phyloP scores from a whole-genome alignment of 2,888 invertebrate species.

The Dione juno region DNA sequence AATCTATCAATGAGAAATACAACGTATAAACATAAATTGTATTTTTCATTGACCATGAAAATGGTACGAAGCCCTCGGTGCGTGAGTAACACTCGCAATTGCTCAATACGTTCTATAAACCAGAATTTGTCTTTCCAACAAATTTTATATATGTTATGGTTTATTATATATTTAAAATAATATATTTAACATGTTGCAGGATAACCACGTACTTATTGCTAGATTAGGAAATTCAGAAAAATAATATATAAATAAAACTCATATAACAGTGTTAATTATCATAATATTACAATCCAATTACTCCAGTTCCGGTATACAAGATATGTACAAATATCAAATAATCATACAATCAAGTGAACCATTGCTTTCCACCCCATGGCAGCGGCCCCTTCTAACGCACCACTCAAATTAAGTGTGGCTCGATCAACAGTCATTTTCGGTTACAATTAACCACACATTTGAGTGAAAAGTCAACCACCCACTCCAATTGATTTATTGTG shows the following conservation, averaged over 20 bases:
- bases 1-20: no score
- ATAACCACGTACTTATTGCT: background rate
- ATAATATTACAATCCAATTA: constrained; percentile 59
- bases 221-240: background rate
- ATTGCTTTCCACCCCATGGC: constrained; percentile 68
- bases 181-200: background rate
- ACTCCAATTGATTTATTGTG: constrained; percentile 84
- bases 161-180: background rate
- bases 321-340: constrained; percentile 71
- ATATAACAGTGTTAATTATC: constrained; percentile 47
- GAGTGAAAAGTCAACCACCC: constrained; percentile 84
- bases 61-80: no score
- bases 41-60: no score
- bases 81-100: no score
- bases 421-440: constrained; percentile 84
- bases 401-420: constrained; percentile 84
- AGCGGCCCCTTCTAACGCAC: constrained; percentile 71
- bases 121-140: background rate
- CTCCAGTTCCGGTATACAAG: constrained; percentile 63
- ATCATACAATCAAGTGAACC: constrained; percentile 73
- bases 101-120: background rate
- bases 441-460: constrained; percentile 84
- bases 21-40: no score
- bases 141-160: background rate
- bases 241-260: background rate